phyloP scores from a whole-genome alignment of 2,113 vertebrate genomes.

The Chiloscyllium plagiosum region DNA sequence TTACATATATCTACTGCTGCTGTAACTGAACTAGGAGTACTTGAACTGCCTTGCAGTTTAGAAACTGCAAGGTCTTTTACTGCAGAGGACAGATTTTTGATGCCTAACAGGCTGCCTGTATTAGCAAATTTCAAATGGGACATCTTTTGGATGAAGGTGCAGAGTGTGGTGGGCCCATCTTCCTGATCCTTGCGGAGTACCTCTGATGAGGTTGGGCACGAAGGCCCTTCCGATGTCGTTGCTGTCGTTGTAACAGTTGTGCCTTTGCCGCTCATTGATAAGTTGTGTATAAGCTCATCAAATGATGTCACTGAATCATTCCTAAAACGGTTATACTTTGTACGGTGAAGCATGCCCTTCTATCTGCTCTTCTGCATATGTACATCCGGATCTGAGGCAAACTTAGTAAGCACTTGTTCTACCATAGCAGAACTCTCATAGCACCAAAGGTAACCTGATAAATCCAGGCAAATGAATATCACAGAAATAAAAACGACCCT shows the following conservation, averaged over 20 bases:
- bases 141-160: constrained; percentile 95
- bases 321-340: constrained; percentile 99
- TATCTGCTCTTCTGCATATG: constrained; percentile 77
- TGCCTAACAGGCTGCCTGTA: constrained; percentile 79
- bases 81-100: constrained; percentile 87
- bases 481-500: constrained; percentile 44
- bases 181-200: constrained; percentile 71
- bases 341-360: constrained; percentile 99
- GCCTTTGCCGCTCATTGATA: constrained; percentile 93
- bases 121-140: constrained; percentile 93
- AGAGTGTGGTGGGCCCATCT: constrained; percentile 88
- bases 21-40: constrained; percentile 63
- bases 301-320: constrained; percentile 98
- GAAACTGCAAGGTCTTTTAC: constrained; percentile 92
- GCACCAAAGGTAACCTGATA: constrained; percentile 45
- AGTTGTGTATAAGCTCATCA: constrained; percentile 92
- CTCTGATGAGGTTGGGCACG: constrained; percentile 72
- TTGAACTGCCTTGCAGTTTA: constrained; percentile 81
- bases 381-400: constrained; percentile 77
- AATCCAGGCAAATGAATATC: constrained; percentile 44
- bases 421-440: constrained; percentile 77
- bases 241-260: constrained; percentile 66
- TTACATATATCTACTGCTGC: constrained; percentile 70
- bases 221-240: constrained; percentile 63
- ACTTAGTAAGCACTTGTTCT: constrained; percentile 66